Evolutionary conservation across 2,888 invertebrate genomes (phyloP), one percentile per base, ranked within the genome.

Genomic region (Deilephila elpenor): DNA sequence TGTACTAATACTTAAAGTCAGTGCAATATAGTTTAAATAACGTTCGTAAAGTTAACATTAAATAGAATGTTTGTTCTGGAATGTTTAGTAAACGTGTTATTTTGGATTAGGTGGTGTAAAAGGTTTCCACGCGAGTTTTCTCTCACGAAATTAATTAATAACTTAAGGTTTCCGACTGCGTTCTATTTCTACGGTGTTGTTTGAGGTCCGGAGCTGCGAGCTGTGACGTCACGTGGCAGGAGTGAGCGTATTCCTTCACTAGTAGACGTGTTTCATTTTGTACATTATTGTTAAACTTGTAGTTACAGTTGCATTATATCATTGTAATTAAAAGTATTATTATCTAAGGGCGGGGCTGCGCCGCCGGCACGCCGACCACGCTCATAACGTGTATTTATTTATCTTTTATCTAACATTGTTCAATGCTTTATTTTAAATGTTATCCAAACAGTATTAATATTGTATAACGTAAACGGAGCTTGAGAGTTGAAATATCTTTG

Each of bases 81-180:
- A 17, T n/a, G 19, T 25, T 29, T 5, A 61, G 25, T 25, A 25
- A 25, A 61, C 5, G 29, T 29, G n/a, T 59, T 20, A 25, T 25
- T 59, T 59, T 29, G 25, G 29, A 29, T 29, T 14, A 17, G 14
- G 29, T 32, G 14, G 60, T 14, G 56, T n/a, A n/a, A 44, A 29
- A 51, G 20, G 51, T 51, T 67, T 67, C 67, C 67, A 67, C 67
- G 67, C 44, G 44, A 67, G 67, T 67, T 51, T 67, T 67, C 67
- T 67, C 67, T 44, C 67, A 67, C 51, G 67, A 67, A 67, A 67
- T 51, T 67, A 67, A 67, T 67, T 67, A 67, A 64, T 64, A 61
- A 37, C n/a, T 37, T 62, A 67, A 67, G 67, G 51, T 67, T 51
- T 67, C 67, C 67, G 67, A 67, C 67, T 67, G 67, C 67, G 67